Percentiles rank a stretch among this genome's conserved stretches.
Evolutionary conservation across 2,888 invertebrate genomes (phyloP).

Genomic region (Cyclophora albipunctata): DNA sequence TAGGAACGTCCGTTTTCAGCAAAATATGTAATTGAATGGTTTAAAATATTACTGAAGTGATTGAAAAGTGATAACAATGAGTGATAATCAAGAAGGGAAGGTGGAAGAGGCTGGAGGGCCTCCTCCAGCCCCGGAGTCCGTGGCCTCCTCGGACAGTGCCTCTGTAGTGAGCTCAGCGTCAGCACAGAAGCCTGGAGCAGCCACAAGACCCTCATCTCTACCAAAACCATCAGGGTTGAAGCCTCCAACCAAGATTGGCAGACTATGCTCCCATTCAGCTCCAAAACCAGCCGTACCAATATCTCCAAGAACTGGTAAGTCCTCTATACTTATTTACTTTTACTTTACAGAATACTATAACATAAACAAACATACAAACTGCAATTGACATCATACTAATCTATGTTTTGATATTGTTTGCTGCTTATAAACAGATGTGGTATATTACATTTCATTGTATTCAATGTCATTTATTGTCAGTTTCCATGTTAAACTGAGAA

Average conservation of each 20-base stretch:
- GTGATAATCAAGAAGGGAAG: slow-evolving; percentile 48
- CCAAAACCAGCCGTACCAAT: slow-evolving; percentile 81
- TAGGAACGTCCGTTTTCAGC: slow-evolving; percentile 32
- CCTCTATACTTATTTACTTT: slow-evolving; percentile 7
- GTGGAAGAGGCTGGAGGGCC: slow-evolving; percentile 28
- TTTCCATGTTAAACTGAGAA: no score
- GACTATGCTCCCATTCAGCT: slow-evolving; percentile 77
- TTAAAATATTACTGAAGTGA: slow-evolving; percentile 17
- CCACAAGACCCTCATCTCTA: slow-evolving; percentile 51
- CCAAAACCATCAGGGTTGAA: slow-evolving; percentile 78
- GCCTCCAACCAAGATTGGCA: slow-evolving; percentile 80
- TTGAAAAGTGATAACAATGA: slow-evolving; percentile 53
- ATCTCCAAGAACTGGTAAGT: slow-evolving; percentile 73
- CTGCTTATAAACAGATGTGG: not conserved
- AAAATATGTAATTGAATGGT: slow-evolving; percentile 28
- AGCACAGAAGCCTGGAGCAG: slow-evolving; percentile 34
- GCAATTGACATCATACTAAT: slow-evolving; percentile 20
- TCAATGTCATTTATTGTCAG: no score
- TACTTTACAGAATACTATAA: slow-evolving; percentile 1
- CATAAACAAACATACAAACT: slow-evolving; percentile 18
- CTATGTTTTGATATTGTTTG: no score
- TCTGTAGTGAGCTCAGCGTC: slow-evolving; percentile 48
- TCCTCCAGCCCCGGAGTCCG: slow-evolving; percentile 40
- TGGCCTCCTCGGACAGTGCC: slow-evolving; percentile 50
- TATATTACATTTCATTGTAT: not conserved